Evolutionary conservation across 1,140 invertebrate species (phyloP).

Genomic region (Neoseiulus cucumeris): DNA sequence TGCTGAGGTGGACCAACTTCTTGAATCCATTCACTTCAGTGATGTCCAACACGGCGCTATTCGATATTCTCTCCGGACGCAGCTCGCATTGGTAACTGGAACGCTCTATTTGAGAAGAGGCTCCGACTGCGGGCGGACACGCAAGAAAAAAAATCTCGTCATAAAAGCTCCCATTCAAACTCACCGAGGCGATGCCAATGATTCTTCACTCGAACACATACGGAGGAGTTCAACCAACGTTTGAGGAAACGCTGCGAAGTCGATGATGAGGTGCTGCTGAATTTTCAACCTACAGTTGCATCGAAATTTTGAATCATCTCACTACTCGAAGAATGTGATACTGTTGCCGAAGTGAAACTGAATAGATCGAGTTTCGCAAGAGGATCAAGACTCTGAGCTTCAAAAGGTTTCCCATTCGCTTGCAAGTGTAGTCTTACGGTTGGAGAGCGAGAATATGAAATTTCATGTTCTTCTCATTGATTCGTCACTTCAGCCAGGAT

Average conservation of each 20-base stretch:
- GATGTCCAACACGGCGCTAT: neutral
- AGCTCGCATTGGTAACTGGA: slow-evolving; percentile 1
- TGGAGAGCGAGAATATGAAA: no score
- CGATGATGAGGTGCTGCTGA: slow-evolving; percentile 4
- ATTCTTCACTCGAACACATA: neutral
- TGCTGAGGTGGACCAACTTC: slow-evolving; percentile 4
- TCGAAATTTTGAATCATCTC: neutral
- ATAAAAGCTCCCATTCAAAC: neutral
- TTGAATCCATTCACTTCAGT: slow-evolving; percentile 1
- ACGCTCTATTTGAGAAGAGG: neutral
- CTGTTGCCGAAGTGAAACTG: no score
- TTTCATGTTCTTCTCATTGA: no score
- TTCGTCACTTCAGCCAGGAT: no score
- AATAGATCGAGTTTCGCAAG: no score
- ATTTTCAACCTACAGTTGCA: neutral
- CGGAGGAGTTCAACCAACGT: neutral
- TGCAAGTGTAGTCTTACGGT: no score
- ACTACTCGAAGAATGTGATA: no score
- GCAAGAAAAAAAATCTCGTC: no score
- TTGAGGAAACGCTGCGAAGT: slow-evolving; percentile 1
- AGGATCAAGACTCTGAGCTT: no score
- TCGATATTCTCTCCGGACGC: neutral
- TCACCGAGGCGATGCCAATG: neutral
- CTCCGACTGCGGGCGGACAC: no score
- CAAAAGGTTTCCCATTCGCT: no score